These are phyloP conservation scores for Trematocara stigmaticum DNA, from an alignment of 2,113 vertebrate genomes.

Conservation along the genomic window DNA sequence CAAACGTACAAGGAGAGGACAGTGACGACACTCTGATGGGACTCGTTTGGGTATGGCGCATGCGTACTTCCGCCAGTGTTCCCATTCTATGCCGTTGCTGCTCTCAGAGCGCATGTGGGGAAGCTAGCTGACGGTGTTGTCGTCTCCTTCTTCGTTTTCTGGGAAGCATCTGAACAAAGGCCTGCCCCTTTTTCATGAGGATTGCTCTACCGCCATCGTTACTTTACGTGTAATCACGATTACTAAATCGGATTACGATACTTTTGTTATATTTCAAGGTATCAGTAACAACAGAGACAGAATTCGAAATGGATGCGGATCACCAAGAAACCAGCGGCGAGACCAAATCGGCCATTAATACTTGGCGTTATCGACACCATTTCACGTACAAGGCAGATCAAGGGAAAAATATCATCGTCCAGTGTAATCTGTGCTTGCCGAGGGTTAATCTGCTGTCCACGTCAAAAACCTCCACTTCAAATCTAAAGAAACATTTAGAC, in stretches of 20 bases:
- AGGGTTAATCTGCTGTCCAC: conserved; percentile 71
- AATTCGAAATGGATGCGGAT: conserved; percentile 43
- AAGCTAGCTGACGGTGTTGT: accelerated
- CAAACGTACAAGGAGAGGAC: background rate
- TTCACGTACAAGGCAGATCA: conserved; percentile 72
- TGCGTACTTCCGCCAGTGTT: background rate
- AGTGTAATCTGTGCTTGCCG: conserved; percentile 72
- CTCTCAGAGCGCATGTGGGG: background rate
- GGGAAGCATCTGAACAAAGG: conserved; percentile 43
- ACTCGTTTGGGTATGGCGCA: accelerated
- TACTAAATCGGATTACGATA: conserved; percentile 71
- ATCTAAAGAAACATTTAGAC: conserved; percentile 74
- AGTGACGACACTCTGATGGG: accelerated
- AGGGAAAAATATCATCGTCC: conserved; percentile 73
- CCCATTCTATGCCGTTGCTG: accelerated
- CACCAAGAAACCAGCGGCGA: conserved; percentile 36
- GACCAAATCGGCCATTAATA: conserved; percentile 62
- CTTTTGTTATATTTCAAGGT: conserved; percentile 31
- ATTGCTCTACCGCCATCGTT: conserved; percentile 58
- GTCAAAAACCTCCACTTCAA: conserved; percentile 70
- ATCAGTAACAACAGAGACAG: background rate
- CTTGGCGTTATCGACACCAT: conserved; percentile 72
- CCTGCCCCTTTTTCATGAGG: conserved; percentile 67
- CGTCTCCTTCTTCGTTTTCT: background rate
- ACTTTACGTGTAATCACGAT: conserved; percentile 72